Base-by-base conservation (phyloP, 2,888 invertebrate species). In the Onchidella celtica region DNA sequence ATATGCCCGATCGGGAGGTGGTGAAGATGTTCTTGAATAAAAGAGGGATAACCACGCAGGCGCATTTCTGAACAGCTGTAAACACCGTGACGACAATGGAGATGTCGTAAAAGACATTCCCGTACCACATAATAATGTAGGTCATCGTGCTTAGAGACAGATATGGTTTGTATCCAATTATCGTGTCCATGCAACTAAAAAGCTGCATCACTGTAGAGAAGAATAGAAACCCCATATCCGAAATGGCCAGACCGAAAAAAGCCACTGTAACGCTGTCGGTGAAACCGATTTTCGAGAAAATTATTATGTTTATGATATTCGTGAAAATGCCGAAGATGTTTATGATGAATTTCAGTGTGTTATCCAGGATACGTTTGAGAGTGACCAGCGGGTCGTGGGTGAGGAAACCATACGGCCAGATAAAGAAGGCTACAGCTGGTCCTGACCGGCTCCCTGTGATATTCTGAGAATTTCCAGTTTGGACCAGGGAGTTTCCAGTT, bases 281-380 rank as follows among this genome's bases (percentile, higher is more conserved):
- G 21, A 77, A 38, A 0, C 75, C 65, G 21, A 65, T 75, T 24
- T 65, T 75, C 21, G 40, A 38, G 75, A 75, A 75, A 40, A 75
- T 34, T 4, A 47, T 14, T 2, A 75, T 65, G 29, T 75, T 75
- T 0, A 63, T 34, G 17, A 65, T 55, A 40, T 75, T 75, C 17
- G 75, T n/a, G 3, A 61, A 2, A 4, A 61, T 38, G 17, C 73
- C 73, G 2, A 73, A 17, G 4, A 73, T 17, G 34, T 34, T 38
- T 21, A 55, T 27, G 14, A 63, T 29, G 24, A 79, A 24, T 27
- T 63, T 55, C 9, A 73, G 34, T 2, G 57, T 27, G 34, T 57
- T 66, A 27, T n/a, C 24, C 2, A 66, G 47, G n/a, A 76, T 4
- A 24, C 29, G 21, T 1, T 47, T 65, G 6, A 76, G 4, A 6